Conservation (phyloP, 2,113 vertebrate species). For the Himantopus leucocephalus region DNA sequence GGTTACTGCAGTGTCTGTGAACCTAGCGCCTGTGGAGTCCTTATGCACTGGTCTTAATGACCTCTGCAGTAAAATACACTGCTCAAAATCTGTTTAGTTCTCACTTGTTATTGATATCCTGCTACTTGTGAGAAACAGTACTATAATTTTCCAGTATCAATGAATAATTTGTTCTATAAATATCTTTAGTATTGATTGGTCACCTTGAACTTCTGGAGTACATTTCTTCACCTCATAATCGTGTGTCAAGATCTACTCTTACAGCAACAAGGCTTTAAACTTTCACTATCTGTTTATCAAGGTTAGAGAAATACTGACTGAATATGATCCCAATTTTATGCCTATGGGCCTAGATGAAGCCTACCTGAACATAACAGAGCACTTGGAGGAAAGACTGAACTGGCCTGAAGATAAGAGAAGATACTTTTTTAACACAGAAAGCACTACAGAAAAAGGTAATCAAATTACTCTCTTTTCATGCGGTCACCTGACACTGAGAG, state of each 20-base stretch:
- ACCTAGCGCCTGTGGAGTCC: neutral
- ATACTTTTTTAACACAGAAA: slow-evolving; percentile 59
- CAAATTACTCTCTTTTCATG: neutral
- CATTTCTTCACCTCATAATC: neutral
- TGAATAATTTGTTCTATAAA: slow-evolving; percentile 37
- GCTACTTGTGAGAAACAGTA: neutral
- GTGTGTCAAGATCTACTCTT: slow-evolving; percentile 9
- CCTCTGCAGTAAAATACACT: neutral
- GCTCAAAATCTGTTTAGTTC: neutral
- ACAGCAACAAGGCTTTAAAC: neutral
- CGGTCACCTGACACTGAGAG: neutral
- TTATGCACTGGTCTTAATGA: neutral
- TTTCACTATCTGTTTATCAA: slow-evolving; percentile 64
- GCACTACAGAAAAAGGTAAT: slow-evolving; percentile 61
- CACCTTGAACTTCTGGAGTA: slow-evolving; percentile 18
- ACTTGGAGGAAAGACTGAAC: slow-evolving; percentile 84
- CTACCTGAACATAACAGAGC: slow-evolving; percentile 92
- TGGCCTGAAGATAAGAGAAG: slow-evolving; percentile 86
- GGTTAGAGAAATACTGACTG: slow-evolving; percentile 88
- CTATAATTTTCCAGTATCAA: neutral
- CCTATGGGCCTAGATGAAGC: slow-evolving; percentile 95
- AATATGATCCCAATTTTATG: slow-evolving; percentile 92
- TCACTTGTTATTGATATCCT: neutral
- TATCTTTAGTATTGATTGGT: neutral
- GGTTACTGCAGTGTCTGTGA: neutral